Conservation (phyloP, 2,888 invertebrate species). For the Hydropsyche betteni region DNA sequence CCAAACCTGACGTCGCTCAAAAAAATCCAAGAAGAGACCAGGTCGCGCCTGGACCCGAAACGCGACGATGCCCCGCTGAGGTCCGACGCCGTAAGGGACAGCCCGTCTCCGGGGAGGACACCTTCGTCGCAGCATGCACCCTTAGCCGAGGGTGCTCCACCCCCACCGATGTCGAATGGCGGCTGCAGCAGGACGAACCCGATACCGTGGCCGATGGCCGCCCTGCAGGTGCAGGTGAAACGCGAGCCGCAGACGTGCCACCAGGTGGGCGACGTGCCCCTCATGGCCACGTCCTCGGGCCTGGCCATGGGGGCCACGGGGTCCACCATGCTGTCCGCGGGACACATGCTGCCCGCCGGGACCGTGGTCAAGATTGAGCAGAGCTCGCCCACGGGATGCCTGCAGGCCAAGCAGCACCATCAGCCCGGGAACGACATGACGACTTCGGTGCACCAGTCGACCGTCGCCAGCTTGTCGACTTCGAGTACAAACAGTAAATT, state of each 20-base stretch:
- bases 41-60: constrained; percentile 54
- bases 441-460: constrained; percentile 55
- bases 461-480: constrained; percentile 59
- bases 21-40: constrained; percentile 55
- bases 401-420: constrained; percentile 8
- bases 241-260: constrained; percentile 66
- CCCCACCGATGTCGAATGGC: constrained; percentile 58
- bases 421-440: constrained; percentile 4
- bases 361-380: constrained; percentile 72
- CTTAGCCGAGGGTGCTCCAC: constrained; percentile 24
- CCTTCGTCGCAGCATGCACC: neutral
- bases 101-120: constrained; percentile 60
- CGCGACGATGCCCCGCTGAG: constrained; percentile 63
- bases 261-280: constrained; percentile 28
- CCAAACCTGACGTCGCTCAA: constrained; percentile 40
- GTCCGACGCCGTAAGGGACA: constrained; percentile 62
- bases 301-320: constrained; percentile 67
- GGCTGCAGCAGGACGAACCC: constrained; percentile 78
- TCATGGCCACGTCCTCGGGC: constrained; percentile 48
- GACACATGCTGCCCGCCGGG: constrained; percentile 59
- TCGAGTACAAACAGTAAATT: constrained; percentile 62
- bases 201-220: constrained; percentile 66
- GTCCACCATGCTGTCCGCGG: constrained; percentile 62
- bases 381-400: constrained; percentile 67
- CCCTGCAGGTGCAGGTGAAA: constrained; percentile 66